A percentile compares a stretch with the other conserved stretches of the same genome.
Evolutionary conservation across 2,888 invertebrate genomes (phyloP).

Genomic region (Therioaphis trifolii): DNA sequence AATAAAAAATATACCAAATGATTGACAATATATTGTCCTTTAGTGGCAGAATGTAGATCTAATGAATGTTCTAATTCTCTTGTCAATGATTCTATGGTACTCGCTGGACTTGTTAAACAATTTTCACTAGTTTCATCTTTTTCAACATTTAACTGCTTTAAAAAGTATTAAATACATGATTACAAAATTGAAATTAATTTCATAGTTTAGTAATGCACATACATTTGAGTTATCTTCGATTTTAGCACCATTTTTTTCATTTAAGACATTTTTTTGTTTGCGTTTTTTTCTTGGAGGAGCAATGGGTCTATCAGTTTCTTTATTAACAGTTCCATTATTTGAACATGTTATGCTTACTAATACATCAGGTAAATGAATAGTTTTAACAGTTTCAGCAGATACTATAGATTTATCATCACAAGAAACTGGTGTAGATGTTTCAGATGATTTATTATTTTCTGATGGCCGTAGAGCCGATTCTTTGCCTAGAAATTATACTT

Average conservation of each 20-base stretch:
- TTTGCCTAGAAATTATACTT: conserved; percentile 32
- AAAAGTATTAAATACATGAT: conserved; percentile 7
- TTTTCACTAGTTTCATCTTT: conserved; percentile 35
- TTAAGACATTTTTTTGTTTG: conserved; percentile 70
- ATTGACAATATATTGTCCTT: conserved; percentile 75
- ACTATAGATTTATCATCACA: conserved; percentile 41
- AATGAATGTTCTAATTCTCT: conserved; percentile 87
- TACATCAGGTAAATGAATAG: conserved; percentile 87
- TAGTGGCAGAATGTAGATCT: conserved; percentile 75
- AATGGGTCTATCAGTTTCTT: conserved; percentile 69
- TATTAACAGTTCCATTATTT: conserved; percentile 68
- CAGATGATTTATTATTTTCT: conserved; percentile 52
- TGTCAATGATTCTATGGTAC: conserved; percentile 82
- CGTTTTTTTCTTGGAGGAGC: conserved; percentile 87
- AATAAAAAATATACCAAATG: conserved; percentile 70
- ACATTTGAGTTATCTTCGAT: conserved; percentile 45
- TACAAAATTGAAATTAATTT: neutral
- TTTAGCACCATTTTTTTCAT: conserved; percentile 65
- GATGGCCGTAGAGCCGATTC: conserved; percentile 22
- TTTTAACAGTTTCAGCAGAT: conserved; percentile 43
- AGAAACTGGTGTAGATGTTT: conserved; percentile 43
- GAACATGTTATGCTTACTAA: conserved; percentile 87
- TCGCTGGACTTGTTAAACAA: conserved; percentile 74
- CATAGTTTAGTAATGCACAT: neutral
- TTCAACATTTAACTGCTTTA: conserved; percentile 24